Evolutionary conservation across 1,140 invertebrate genomes (phyloP), one percentile per base, ranked within the genome.

Genomic region (Brachystomella parvula): DNA sequence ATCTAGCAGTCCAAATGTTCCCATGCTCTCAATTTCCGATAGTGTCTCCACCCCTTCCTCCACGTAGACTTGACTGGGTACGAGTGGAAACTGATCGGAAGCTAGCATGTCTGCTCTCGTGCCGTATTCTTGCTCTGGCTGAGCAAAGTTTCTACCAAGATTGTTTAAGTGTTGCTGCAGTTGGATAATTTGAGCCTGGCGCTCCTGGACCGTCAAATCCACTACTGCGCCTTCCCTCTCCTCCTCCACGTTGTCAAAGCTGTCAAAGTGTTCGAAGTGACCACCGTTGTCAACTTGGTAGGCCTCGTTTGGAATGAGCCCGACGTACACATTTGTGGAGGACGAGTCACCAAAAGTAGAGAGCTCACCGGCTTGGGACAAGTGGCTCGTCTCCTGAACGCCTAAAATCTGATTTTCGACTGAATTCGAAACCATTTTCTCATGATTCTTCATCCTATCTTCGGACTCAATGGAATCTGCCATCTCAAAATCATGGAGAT

Each of bases 1-100:
- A 12, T 35, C 58, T 3, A 60, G 6, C 58, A 24, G 9, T 35
- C 32, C 58, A 35, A 60, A 35, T 6, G 30, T 60, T 31, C 58
- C 32, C 29, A 60, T 60, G 33, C 58, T 60, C 58, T 64, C 63
- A 26, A 65, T 44, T 21, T 64, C 63, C 1, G 66, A 68, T n/a
- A 68, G 44, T 26, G 61, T 68, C 17, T 68, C 66, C 3, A 61
- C 66, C 24, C 56, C 56, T 59, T 64, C 63, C 56, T 56, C 29
- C 6, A 35, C 17, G 33, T 32, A 32, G 3, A 29, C 32, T 64
- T 65, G 39, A 31, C 53, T 47, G 6, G 47, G 32, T 21, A 65
- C 26, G 21, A 31, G 3, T n/a, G 32, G 39, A 26, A 59, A 59
- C n/a, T 65, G 31, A 19, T 59, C 49, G 19, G 47, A 21, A 60